These are phyloP conservation scores for Polypedilum pembai DNA, from an alignment of 1,140 invertebrate genomes.

Conservation along the genomic window DNA sequence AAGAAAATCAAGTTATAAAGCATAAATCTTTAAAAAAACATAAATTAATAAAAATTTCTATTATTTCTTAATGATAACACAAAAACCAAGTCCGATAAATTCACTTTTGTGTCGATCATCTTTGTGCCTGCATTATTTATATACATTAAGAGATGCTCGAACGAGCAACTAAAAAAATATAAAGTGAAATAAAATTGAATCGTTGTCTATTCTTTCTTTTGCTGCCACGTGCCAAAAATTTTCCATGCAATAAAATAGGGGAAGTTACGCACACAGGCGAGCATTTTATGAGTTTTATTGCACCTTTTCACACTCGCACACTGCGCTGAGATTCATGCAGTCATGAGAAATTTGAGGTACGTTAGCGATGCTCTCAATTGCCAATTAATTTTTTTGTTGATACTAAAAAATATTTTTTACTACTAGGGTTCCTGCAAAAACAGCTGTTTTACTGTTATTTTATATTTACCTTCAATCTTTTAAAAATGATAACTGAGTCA, in stretches of 20 bases:
- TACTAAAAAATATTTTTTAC: too few relatives aligned
- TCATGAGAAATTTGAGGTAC: too few relatives aligned
- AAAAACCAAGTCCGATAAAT: background rate
- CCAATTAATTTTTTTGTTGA: too few relatives aligned
- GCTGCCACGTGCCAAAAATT: conserved; percentile 9
- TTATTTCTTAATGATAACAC: background rate
- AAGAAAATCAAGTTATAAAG: background rate
- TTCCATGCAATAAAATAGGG: conserved; percentile 17
- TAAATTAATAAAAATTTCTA: background rate
- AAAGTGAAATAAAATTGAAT: background rate
- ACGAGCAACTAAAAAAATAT: background rate
- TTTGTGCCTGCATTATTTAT: too few relatives aligned
- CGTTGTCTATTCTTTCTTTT: background rate
- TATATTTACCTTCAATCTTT: too few relatives aligned
- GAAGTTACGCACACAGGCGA: background rate
- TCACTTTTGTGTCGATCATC: background rate
- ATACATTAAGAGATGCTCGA: background rate
- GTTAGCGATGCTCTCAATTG: too few relatives aligned
- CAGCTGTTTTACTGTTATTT: too few relatives aligned
- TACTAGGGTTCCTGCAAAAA: too few relatives aligned
- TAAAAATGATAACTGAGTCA: too few relatives aligned
- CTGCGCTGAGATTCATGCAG: too few relatives aligned
- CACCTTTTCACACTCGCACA: background rate
- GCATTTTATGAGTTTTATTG: background rate
- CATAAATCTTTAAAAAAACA: too few relatives aligned